Conservation (phyloP, 2,113 vertebrate genomes). For the Periophthalmus modestus region DNA sequence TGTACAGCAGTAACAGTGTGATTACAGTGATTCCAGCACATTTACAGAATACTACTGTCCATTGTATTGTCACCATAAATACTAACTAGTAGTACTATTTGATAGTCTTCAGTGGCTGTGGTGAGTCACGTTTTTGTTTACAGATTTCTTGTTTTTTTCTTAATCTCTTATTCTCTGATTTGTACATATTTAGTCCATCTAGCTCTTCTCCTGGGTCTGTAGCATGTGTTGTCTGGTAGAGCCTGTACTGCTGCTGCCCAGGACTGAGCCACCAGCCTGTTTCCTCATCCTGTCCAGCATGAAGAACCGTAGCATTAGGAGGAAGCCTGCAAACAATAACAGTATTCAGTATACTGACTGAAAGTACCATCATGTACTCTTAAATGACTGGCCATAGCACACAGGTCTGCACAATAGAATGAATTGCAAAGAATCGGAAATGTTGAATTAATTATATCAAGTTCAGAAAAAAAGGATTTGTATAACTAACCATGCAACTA, state of each 20-base stretch:
- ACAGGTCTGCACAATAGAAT: too few species aligned
- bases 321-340: conserved; percentile 66
- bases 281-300: conserved; percentile 67
- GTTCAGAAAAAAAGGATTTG: too few species aligned
- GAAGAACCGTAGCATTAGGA: conserved; percentile 76
- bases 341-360: background rate
- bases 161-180: background rate
- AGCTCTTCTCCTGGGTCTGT: conserved; percentile 55
- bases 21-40: conserved; percentile 2
- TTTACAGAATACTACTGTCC: background rate
- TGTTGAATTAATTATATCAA: too few species aligned
- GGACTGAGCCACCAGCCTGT: conserved; percentile 3
- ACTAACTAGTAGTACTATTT: background rate
- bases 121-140: background rate
- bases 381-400: background rate
- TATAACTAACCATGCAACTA: too few species aligned
- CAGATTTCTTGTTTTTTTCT: too few species aligned
- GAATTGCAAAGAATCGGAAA: too few species aligned
- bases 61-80: background rate
- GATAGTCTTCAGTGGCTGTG: background rate
- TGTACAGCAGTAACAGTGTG: conserved; percentile 2
- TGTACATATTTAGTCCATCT: background rate
- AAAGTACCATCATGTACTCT: background rate
- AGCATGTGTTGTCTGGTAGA: conserved; percentile 75
- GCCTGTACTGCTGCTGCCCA: conserved; percentile 58